Evolutionary conservation across 2,113 vertebrate species (phyloP), one percentile per base, ranked within the genome.

Genomic region (Danio rerio): DNA sequence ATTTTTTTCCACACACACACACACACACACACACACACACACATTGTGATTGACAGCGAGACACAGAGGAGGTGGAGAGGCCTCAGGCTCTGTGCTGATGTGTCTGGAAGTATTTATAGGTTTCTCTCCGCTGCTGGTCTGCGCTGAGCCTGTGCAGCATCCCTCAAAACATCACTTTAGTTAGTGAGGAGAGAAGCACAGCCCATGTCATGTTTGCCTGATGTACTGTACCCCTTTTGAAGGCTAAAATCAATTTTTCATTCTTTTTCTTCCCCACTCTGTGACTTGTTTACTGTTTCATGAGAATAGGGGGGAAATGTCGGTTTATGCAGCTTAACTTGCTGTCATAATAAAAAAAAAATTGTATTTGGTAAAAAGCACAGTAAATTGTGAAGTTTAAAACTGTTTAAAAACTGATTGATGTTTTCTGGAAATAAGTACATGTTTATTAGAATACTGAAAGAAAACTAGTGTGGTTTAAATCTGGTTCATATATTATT

Each of bases 81-180:
- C 76, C 76, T 20, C 42, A 77, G 81, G 88, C 80, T 86, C 68
- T 83, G 68, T 83, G 71, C 82, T 81, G 85, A 43, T 65, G 86
- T 74, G 80, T 88, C 88, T 91, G 90, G 86, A 86, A 76, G 59
- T 82, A 77, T 85, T 90, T 89, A 88, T 84, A 85, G 56, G 18
- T 71, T 62, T 58, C 56, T 66, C 43, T 78, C n/a, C 8, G 62
- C 69, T 42, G 61, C 49, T 78, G 45, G 11, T 78, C 13, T 66
- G 76, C 49, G 7, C 49, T 66, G 59, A 53, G 31, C 21, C 76
- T 43, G 13, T 66, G 15, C 62, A 66, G 16, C 21, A 18, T 43
- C 49, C 4, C 15, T 53, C 21, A 12, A 66, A 61, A 53, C 20
- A 42, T 43, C 9, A 8, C 49, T 42, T 62, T 45, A 47, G n/a